Evolutionary conservation across 2,113 vertebrate species (phyloP), one percentile per base, ranked within the genome.

Genomic region (Gymnocephalus cernua): DNA sequence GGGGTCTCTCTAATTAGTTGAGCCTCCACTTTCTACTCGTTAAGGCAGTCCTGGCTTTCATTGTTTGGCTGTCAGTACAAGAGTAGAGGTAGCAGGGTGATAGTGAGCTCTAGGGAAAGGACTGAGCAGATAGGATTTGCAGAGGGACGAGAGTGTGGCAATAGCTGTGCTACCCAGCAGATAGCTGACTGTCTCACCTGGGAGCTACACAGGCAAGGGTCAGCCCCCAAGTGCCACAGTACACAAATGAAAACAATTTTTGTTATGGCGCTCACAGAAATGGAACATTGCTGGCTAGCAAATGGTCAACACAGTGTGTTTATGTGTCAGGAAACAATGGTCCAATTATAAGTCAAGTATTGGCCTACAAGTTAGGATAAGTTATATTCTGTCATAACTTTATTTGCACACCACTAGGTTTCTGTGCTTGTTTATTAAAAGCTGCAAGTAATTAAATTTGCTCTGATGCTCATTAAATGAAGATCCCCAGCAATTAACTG

Each of bases 1-100:
- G 2, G 56, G 65, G 83, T 83, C 64, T 61, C 77, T 86, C 70
- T 93, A 93, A 95, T 94, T 94, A 95, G 89, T 88, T 14, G 21
- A 79, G 80, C 59, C 79, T 75, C 73, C 27, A 73, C 68, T 90
- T 77, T 79, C 72, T 87, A 61, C 84, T 92, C 61, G 68, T 94
- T 93, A 92, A 87, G 80, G 82, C 73, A 72, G 71, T 82, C 78
- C 77, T 85, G 53, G 85, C 86, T 88, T 67, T 89, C 35, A 86
- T 92, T 93, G 92, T 93, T 93, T 88, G 63, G 82, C 92, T 89
- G 90, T 91, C 84, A 83, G 81, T 79, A 66, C 65, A 72, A 64
- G 54, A 82, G 78, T 32, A 56, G 78, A 71, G 80, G 85, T 81
- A 77, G 80, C 23, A 58, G 21, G 35, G 74, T 23, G 44, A 80